These are phyloP conservation scores for Solenopsis fugax DNA, from an alignment of 1,140 invertebrate genomes.

Conservation along the genomic window DNA sequence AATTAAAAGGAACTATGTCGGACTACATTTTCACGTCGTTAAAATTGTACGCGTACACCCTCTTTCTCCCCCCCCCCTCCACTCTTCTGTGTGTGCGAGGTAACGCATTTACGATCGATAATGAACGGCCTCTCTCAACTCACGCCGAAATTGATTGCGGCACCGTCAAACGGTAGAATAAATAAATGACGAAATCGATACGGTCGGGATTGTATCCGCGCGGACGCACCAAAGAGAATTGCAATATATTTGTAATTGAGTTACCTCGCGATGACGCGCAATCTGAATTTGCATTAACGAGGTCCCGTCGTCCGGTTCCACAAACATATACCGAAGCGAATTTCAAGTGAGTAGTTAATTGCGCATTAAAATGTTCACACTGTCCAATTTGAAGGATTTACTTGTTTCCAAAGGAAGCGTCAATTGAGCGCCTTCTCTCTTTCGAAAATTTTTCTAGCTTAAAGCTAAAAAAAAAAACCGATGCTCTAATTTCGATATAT, in stretches of 20 bases:
- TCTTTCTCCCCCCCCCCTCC: not conserved
- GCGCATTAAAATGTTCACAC: not conserved
- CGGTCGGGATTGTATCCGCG: not conserved
- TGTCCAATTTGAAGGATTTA: not conserved
- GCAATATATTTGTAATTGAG: constrained; percentile 35
- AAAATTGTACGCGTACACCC: constrained; percentile 7
- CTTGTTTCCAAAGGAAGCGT: not conserved
- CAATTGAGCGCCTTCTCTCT: not conserved
- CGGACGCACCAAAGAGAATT: constrained; percentile 39
- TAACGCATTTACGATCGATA: constrained; percentile 42
- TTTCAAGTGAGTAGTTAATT: constrained; percentile 14
- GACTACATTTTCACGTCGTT: constrained; percentile 31
- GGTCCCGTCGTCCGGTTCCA: constrained; percentile 14
- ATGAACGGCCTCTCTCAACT: constrained; percentile 15
- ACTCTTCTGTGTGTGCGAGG: constrained; percentile 6
- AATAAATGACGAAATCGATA: constrained; percentile 49
- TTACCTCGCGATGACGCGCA: constrained; percentile 37
- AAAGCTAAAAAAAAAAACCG: too few relatives aligned
- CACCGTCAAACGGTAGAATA: constrained; percentile 35
- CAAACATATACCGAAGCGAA: not conserved
- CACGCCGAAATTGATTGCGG: constrained; percentile 25
- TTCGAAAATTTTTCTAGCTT: not conserved
- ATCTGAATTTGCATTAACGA: constrained; percentile 40
- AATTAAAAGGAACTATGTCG: constrained; percentile 27
- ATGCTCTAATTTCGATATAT: not conserved